A percentile compares a stretch with the other conserved stretches of the same genome.
Conservation (phyloP, 1,140 invertebrate genomes). For the Drosophila saltans region DNA sequence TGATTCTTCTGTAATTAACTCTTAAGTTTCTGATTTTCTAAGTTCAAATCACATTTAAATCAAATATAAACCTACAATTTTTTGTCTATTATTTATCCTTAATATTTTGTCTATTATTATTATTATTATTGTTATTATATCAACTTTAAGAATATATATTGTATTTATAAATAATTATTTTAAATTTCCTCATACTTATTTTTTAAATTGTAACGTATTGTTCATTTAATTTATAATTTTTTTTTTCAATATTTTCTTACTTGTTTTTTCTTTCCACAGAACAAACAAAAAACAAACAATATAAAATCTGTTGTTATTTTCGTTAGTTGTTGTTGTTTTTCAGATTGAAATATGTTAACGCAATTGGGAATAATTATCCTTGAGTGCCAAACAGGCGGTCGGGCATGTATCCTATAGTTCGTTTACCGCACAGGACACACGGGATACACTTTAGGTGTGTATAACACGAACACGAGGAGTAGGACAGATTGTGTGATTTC, state of each 20-base stretch:
- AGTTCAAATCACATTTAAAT: too few species aligned
- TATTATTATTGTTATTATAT: too few species aligned
- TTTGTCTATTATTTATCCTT: too few species aligned
- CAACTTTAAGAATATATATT: too few species aligned
- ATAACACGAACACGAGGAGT: constrained; percentile 40
- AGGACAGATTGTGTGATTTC: constrained; percentile 42
- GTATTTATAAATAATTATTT: too few species aligned
- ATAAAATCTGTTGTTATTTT: background rate
- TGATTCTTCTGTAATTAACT: too few species aligned
- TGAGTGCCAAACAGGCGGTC: constrained; percentile 18
- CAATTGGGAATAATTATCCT: constrained; percentile 55
- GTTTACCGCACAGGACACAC: constrained; percentile 2
- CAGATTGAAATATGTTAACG: constrained; percentile 31
- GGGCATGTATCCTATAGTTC: constrained; percentile 40
- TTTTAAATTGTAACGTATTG: too few species aligned
- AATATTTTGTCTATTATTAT: too few species aligned
- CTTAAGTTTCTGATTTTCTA: too few species aligned
- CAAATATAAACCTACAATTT: too few species aligned
- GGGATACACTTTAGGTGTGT: constrained; percentile 65
- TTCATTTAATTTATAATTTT: too few species aligned
- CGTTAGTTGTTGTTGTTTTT: background rate
- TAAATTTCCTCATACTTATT: too few species aligned
- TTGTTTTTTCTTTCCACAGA: constrained; percentile 29
- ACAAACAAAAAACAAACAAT: constrained; percentile 10
- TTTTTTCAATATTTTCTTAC: constrained; percentile 28